Evolutionary conservation across 2,113 vertebrate species (phyloP).

Genomic region (Podarcis raffonei): DNA sequence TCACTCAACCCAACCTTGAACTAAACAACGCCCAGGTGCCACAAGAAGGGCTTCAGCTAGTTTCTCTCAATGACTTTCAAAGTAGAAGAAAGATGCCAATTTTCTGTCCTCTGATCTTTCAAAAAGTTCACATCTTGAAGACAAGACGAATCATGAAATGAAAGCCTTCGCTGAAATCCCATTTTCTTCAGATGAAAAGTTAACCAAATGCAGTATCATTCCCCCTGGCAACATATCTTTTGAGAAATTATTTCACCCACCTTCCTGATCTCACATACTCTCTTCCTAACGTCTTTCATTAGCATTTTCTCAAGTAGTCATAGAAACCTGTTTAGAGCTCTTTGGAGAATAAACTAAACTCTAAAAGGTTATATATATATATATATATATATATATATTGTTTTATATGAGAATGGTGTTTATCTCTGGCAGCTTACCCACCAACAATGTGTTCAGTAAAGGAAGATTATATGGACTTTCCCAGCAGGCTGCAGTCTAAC

Average conservation of each 20-base stretch:
- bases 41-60: background rate
- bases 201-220: constrained; percentile 19
- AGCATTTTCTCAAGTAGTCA: constrained; percentile 17
- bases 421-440: background rate
- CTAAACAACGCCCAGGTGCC: background rate
- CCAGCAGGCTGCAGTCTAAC: background rate
- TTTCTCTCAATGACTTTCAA: background rate
- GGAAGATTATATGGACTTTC: background rate
- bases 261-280: constrained; percentile 20
- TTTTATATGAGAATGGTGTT: background rate
- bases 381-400: background rate
- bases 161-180: constrained; percentile 28
- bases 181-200: constrained; percentile 26
- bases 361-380: background rate
- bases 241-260: constrained; percentile 36
- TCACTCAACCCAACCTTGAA: no score
- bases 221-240: constrained; percentile 19
- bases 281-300: constrained; percentile 29
- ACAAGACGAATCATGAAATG: constrained; percentile 35
- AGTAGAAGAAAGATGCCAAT: background rate
- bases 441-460: background rate
- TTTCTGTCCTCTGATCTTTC: background rate
- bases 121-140: constrained; percentile 7
- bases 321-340: background rate
- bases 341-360: constrained; percentile 4